Evolutionary conservation across 2,113 vertebrate species (phyloP).

Genomic region (Bos taurus): DNA sequence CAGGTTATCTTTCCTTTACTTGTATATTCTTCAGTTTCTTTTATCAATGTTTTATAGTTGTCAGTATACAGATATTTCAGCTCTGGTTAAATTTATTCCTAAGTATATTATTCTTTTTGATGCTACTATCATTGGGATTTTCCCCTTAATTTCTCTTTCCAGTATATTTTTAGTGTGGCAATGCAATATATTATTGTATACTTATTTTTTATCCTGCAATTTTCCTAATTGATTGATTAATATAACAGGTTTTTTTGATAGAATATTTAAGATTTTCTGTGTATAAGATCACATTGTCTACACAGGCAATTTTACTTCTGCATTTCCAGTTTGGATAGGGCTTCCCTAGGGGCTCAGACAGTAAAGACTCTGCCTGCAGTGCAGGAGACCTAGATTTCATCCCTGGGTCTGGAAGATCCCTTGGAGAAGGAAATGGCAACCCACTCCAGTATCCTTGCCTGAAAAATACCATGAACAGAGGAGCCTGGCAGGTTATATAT

Average conservation of each 20-base stretch:
- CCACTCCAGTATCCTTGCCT: not conserved
- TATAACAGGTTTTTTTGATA: not conserved
- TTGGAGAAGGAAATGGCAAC: not conserved
- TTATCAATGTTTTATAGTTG: not conserved
- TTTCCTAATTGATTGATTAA: not conserved
- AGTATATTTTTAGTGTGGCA: not conserved
- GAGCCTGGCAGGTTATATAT: not conserved
- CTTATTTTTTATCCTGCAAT: not conserved
- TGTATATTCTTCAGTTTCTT: not conserved
- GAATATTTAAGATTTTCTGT: not conserved
- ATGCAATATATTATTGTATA: not conserved
- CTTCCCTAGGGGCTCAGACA: not conserved
- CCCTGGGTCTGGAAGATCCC: not conserved
- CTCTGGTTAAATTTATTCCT: not conserved
- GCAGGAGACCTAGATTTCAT: fast-evolving
- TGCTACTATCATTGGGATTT: not conserved
- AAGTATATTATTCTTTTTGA: not conserved
- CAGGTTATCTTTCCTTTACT: not conserved
- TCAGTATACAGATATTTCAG: not conserved
- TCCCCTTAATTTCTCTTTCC: not conserved
- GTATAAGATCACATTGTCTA: not conserved
- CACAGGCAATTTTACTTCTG: not conserved
- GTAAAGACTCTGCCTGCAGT: not conserved
- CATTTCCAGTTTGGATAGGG: not conserved
- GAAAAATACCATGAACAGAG: not conserved